Evolutionary conservation across 2,797 vertebrate genomes (phyloP).

Genomic region (Syngnathus rostellatus): DNA sequence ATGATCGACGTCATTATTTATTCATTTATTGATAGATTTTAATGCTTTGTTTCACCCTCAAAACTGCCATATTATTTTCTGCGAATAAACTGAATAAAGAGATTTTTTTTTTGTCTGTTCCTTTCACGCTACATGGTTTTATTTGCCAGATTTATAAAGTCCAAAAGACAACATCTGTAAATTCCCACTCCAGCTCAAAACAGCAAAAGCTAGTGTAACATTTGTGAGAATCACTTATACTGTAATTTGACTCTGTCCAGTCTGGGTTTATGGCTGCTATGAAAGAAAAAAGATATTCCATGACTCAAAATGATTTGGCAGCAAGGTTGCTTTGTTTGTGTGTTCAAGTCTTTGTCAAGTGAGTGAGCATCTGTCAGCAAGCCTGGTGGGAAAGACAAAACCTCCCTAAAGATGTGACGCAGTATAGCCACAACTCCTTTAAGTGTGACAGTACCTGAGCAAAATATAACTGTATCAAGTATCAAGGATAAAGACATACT

Average conservation of each 20-base stretch:
- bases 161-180: too few species aligned
- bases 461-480: not conserved
- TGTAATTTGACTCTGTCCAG: constrained; percentile 7
- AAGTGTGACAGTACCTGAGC: not conserved
- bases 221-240: not conserved
- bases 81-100: too few species aligned
- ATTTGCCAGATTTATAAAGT: too few species aligned
- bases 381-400: constrained; percentile 19
- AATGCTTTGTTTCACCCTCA: not conserved
- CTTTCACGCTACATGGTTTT: too few species aligned
- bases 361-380: constrained; percentile 5
- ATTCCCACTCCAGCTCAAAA: not conserved
- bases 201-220: too few species aligned
- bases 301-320: constrained; percentile 18
- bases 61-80: not conserved
- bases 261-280: constrained; percentile 7
- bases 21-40: too few species aligned
- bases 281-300: constrained; percentile 8
- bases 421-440: not conserved
- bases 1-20: too few species aligned
- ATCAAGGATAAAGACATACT: not conserved
- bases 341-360: constrained; percentile 25
- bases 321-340: constrained; percentile 17
- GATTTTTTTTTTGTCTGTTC: too few species aligned
- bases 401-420: constrained; percentile 8